Base-by-base conservation (phyloP, 2,113 vertebrate genomes). In the Labeo rohita region DNA sequence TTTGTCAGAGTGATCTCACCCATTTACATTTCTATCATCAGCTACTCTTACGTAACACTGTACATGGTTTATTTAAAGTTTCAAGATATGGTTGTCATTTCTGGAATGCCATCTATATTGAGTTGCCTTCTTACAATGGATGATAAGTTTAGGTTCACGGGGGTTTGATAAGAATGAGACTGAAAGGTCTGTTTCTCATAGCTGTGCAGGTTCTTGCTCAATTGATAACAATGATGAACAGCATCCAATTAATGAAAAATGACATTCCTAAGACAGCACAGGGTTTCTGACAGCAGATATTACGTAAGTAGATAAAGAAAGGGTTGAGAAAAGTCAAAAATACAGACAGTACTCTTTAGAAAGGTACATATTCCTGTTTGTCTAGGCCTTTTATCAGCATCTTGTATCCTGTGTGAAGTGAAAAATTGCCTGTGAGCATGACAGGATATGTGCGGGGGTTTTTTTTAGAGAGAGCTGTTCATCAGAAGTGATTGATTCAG, bases 361-460 rank as follows among this genome's bases (percentile, higher is more conserved):
- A 80, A 43, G 34, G 16, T 52, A 70, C 80, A 82, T 70, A 70
- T 68, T 56, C 36, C 74, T 85, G 59, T 54, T 85, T 80, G 8
- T 15, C 61, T 28, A 54, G 21, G 18, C 5, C 49, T 59, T 59
- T 59, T 86, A 86, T 80, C 65, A 80, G 75, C 28, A 6, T 70
- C 63, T 59, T 80, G 84, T 81, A 59, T 86, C 77, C 85, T 86
- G 54, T 59, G 50, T 61, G 7, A 63, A 36, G 66, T 80, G 36
- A 85, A 23, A 49, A 47, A 80, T 73, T 18, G 63, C 61, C 15
- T 10, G 54, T 43, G 39, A 47, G 76, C 63, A 34, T 61, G 76
- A 72, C 65, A 70, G 63, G 63, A 73, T 80, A 36, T 68, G 59
- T 21, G 15, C 28, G 28, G 3, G 2, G 6, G 6, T 3, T 85